Evolutionary conservation across 1,140 invertebrate species (phyloP).

Genomic region (Drosophila carrolli): DNA sequence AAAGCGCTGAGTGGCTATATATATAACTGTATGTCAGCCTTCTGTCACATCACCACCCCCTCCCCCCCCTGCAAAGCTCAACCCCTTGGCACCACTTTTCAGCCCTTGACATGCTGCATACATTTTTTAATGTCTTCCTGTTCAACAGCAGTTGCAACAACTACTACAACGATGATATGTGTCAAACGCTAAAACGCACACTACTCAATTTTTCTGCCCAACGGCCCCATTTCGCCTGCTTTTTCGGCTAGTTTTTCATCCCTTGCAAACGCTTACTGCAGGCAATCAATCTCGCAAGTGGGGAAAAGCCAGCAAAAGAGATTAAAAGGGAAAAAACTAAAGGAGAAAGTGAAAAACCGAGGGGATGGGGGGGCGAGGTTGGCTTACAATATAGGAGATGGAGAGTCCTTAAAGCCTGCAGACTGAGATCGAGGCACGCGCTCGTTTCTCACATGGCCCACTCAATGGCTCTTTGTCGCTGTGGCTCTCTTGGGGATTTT

Average conservation of each 20-base stretch:
- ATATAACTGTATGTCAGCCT: not conserved
- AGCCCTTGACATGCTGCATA: slow-evolving; percentile 52
- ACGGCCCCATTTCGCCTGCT: not conserved
- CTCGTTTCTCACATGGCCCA: slow-evolving; percentile 10
- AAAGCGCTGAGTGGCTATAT: slow-evolving; percentile 6
- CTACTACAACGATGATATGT: slow-evolving; percentile 54
- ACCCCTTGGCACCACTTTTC: not conserved
- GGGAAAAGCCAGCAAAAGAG: not conserved
- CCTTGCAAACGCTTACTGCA: slow-evolving; percentile 58
- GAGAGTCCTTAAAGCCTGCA: slow-evolving; percentile 2
- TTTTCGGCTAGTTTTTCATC: slow-evolving; percentile 60
- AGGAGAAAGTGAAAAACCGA: not conserved
- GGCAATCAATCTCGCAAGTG: slow-evolving; percentile 62
- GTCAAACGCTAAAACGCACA: slow-evolving; percentile 48
- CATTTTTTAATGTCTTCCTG: slow-evolving; percentile 73
- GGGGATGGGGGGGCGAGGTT: too few relatives aligned
- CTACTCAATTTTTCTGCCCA: slow-evolving; percentile 2
- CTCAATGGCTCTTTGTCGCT: slow-evolving; percentile 24
- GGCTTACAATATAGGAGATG: not conserved
- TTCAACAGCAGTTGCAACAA: slow-evolving; percentile 32
- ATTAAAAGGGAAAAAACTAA: not conserved
- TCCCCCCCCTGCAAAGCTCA: too few relatives aligned
- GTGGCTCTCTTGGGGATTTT: slow-evolving; percentile 28
- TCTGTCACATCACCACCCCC: slow-evolving; percentile 1
- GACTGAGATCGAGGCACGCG: slow-evolving; percentile 9